phyloP scores from a whole-genome alignment of 2,888 invertebrate genomes.

The Herminia tarsipennalis region DNA sequence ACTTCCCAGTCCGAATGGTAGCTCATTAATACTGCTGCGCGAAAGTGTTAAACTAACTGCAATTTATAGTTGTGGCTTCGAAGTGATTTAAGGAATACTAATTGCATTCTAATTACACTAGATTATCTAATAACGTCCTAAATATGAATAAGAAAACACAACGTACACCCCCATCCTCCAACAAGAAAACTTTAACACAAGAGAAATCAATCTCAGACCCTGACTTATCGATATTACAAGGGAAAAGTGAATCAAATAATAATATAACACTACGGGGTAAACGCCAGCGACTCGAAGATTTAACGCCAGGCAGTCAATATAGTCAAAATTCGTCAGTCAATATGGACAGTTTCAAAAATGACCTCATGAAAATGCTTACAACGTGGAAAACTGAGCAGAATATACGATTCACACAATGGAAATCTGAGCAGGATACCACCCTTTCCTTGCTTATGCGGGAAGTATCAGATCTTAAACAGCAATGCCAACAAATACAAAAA shows the following conservation, averaged over 20 bases:
- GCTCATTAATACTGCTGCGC: too few relatives aligned
- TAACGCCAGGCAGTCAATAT: neutral
- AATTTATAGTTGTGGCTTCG: too few relatives aligned
- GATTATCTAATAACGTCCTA: too few relatives aligned
- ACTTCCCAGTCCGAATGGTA: too few relatives aligned
- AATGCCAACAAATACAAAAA: neutral
- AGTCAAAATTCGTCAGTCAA: neutral
- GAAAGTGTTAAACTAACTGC: too few relatives aligned
- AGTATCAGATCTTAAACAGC: neutral
- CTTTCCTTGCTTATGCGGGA: neutral
- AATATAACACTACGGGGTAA: neutral
- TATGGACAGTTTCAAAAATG: neutral
- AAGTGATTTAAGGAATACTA: too few relatives aligned
- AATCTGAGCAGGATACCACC: constrained; percentile 2
- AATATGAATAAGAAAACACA: too few relatives aligned
- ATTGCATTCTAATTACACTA: too few relatives aligned
- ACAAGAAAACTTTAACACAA: too few relatives aligned
- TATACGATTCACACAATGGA: neutral
- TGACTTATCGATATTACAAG: neutral
- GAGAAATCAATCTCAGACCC: neutral
- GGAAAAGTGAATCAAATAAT: neutral
- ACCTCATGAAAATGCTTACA: neutral
- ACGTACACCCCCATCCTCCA: too few relatives aligned
- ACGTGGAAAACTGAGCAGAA: constrained; percentile 3
- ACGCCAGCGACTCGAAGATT: constrained; percentile 1